These are phyloP conservation scores for Ephialtes manifestator DNA, from an alignment of 2,888 invertebrate species.

Conservation along the genomic window DNA sequence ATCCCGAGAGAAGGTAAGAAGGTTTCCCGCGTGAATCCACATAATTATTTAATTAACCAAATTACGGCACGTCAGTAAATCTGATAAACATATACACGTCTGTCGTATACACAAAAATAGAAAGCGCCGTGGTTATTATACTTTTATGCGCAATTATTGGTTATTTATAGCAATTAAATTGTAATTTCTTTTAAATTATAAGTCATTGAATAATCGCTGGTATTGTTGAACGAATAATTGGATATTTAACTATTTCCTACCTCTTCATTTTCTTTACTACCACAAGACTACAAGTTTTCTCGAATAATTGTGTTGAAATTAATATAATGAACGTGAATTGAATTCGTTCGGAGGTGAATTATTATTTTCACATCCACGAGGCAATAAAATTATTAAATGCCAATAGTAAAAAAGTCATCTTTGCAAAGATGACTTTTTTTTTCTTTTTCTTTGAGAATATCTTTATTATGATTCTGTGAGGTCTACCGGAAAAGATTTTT, in stretches of 20 bases:
- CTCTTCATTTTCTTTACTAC: neutral
- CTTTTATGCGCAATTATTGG: neutral
- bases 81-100: constrained; percentile 12
- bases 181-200: neutral
- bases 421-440: neutral
- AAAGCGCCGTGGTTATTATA: neutral
- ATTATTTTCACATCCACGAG: neutral
- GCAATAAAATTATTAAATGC: neutral
- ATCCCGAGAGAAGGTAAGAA: constrained; percentile 21
- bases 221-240: constrained; percentile 1
- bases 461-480: constrained; percentile 20
- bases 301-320: neutral
- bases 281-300: neutral
- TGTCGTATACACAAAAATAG: neutral
- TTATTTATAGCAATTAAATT: constrained; percentile 9
- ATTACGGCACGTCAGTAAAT: constrained; percentile 35
- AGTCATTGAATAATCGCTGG: neutral
- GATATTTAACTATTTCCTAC: neutral
- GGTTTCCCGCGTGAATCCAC: constrained; percentile 51
- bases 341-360: neutral
- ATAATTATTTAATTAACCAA: constrained; percentile 67
- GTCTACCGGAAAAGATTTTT: neutral
- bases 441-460: neutral
- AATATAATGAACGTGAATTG: neutral
- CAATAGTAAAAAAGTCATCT: neutral